A percentile compares a stretch with the other conserved stretches of the same genome.
phyloP scores from a whole-genome alignment of 2,797 vertebrate genomes.

The Mormyrops boulengeri region DNA sequence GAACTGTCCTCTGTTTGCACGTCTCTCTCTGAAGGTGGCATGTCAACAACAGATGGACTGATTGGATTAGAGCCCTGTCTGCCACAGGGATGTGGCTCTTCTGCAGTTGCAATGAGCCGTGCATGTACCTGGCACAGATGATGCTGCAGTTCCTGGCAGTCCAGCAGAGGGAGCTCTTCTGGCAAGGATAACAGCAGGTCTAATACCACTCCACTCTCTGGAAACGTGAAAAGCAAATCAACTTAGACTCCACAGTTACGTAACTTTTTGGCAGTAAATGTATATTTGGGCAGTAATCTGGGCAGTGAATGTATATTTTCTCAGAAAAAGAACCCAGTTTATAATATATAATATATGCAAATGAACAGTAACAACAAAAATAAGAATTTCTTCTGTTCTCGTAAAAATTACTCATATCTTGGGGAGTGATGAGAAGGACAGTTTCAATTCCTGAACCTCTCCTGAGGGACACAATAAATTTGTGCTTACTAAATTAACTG shows the following conservation, averaged over 20 bases:
- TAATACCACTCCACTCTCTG: conserved; percentile 62
- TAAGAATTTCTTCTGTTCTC: neutral
- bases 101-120: conserved; percentile 32
- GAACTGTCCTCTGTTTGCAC: neutral
- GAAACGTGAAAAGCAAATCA: neutral
- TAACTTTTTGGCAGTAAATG: neutral
- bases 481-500: neutral
- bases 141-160: conserved; percentile 49
- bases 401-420: neutral
- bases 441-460: neutral
- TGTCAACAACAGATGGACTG: neutral
- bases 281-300: too few relatives aligned
- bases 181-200: conserved; percentile 62
- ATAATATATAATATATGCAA: neutral
- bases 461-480: neutral
- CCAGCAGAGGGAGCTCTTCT: conserved; percentile 54
- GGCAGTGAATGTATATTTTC: neutral
- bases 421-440: neutral
- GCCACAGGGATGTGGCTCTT: neutral
- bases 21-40: neutral
- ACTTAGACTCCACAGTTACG: neutral
- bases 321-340: neutral
- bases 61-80: neutral
- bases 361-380: neutral
- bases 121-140: conserved; percentile 53